phyloP scores from a whole-genome alignment of 2,888 invertebrate genomes.

The Laspeyria flexula region DNA sequence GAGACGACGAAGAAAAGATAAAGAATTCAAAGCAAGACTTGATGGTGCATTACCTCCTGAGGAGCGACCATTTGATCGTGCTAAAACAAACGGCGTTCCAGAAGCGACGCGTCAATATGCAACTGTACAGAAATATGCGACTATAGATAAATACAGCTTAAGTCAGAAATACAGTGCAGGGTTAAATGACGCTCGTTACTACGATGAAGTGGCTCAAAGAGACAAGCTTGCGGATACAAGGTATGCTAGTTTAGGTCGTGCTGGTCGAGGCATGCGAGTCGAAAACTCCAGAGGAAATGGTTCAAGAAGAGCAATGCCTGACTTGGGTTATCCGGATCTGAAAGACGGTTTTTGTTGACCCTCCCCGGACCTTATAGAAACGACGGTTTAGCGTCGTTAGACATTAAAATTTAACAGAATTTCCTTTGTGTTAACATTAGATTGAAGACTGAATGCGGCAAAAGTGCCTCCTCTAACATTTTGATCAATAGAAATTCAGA shows the following conservation, averaged over 20 bases:
- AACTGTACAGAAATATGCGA: slow-evolving; percentile 83
- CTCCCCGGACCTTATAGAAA: slow-evolving; percentile 80
- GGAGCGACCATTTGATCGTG: slow-evolving; percentile 87
- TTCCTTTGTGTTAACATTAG: slow-evolving; percentile 64
- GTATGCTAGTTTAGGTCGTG: slow-evolving; percentile 81
- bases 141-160: slow-evolving; percentile 84
- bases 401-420: slow-evolving; percentile 48
- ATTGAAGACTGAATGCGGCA: slow-evolving; percentile 82
- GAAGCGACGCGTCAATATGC: slow-evolving; percentile 78
- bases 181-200: slow-evolving; percentile 82
- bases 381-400: slow-evolving; percentile 69
- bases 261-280: slow-evolving; percentile 69
- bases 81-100: slow-evolving; percentile 80
- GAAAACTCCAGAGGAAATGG: slow-evolving; percentile 76
- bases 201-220: slow-evolving; percentile 82
- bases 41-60: slow-evolving; percentile 86
- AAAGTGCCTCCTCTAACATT: slow-evolving; percentile 69
- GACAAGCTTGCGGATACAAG: slow-evolving; percentile 82
- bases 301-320: slow-evolving; percentile 77
- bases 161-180: slow-evolving; percentile 85
- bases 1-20: slow-evolving; percentile 85
- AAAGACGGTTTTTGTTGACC: slow-evolving; percentile 92
- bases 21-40: slow-evolving; percentile 86
- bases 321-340: slow-evolving; percentile 85
- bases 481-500: slow-evolving; percentile 56